Base-by-base conservation (phyloP, 2,888 invertebrate genomes). In the Tuberolachnus salignus region DNA sequence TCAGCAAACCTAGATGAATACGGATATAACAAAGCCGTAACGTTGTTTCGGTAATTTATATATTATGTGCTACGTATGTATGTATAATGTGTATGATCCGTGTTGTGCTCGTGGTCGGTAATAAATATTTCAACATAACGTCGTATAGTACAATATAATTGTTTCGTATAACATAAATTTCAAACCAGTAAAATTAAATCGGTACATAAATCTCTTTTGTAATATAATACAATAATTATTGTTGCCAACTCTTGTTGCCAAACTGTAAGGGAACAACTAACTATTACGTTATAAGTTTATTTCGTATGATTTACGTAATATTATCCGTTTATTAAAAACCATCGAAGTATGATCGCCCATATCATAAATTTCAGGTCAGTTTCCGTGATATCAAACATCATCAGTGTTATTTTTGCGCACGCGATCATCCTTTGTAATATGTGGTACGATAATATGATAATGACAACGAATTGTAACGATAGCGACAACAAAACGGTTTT, bases 21-120 rank as follows among this genome's bases (percentile, higher is more conserved):
- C 49, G 14, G 13, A 51, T 19, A 59, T 34, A 61, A 72, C 21
- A 1, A 16, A 34, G 14, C 21, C 14, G 13, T 34, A 26, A 57
- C 42, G 16, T 70, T 70, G 42, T 71, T 71, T 57, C n/a, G 3
- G 13, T 1, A 23, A 46, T 13, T 59, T 51, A 46, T 63, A 46
- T 63, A 1, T 55, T 13, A 19, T 46, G 46, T 16, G 4, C 44
- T 63, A 23, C 6, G 14, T 64, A 63, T 44, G 16, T 21, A 9
- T 14, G 19, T 63, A 44, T 9, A 11, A 42, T 14, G 19, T 2
- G 14, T 57, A 44, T 34, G 16, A 26, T 59, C 1, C 16, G 26
- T 59, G 9, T 23, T 59, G 9, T 26, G 34, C 26, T 34, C 26
- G 9, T 23, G 16, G 16, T 26, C 21, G n/a, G n/a, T 34, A 59